These are phyloP conservation scores for Meteorus cinctellus DNA, from an alignment of 2,888 invertebrate genomes.

Conservation along the genomic window DNA sequence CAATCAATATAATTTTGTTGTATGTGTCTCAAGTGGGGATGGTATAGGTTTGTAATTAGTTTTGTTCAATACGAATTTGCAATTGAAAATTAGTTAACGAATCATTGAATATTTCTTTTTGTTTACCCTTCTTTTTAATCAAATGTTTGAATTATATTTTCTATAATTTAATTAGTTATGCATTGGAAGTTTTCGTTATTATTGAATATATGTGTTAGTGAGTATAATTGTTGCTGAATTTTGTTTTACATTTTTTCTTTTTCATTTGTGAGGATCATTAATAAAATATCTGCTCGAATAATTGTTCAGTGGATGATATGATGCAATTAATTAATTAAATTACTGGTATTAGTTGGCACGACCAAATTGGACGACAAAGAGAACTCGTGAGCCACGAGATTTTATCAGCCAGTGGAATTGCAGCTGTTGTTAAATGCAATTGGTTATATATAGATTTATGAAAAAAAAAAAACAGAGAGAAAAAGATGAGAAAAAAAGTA, in stretches of 20 bases:
- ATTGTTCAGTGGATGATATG: slow-evolving; percentile 50
- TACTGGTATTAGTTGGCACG: slow-evolving; percentile 49
- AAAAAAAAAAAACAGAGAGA: neutral
- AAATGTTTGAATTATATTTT: no score
- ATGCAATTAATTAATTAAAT: slow-evolving; percentile 56
- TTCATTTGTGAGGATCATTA: slow-evolving; percentile 41
- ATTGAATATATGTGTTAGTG: neutral
- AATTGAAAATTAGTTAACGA: no score
- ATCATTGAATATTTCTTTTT: neutral
- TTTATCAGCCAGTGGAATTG: neutral
- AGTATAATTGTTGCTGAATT: neutral
- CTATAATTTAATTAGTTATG: no score
- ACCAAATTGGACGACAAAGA: slow-evolving; percentile 1
- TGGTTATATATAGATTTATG: neutral
- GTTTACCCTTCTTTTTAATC: no score
- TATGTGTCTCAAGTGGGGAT: neutral
- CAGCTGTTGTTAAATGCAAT: neutral
- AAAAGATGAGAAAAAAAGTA: neutral
- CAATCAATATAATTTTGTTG: slow-evolving; percentile 14
- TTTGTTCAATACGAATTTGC: no score
- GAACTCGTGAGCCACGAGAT: neutral
- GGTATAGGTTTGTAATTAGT: no score
- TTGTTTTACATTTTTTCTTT: no score
- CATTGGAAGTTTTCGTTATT: neutral
- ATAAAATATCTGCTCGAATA: slow-evolving; percentile 48